phyloP scores from a whole-genome alignment of 2,113 vertebrate species.

The Lepisosteus oculatus region DNA sequence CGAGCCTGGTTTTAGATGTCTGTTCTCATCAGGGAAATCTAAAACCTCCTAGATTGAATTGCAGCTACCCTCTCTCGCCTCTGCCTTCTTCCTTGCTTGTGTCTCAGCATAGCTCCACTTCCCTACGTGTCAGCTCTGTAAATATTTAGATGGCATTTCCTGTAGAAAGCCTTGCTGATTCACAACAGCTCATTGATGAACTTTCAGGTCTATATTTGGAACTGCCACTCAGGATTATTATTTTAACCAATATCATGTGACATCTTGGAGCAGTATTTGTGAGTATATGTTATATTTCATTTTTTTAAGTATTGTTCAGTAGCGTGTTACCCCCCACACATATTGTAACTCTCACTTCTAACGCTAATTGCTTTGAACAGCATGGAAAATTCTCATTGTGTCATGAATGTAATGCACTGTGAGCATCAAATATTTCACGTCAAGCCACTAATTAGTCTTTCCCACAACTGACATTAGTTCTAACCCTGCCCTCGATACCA shows the following conservation, averaged over 20 bases:
- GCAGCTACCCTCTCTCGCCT: neutral
- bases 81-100: neutral
- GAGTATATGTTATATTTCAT: too few species aligned
- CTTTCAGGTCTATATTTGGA: neutral
- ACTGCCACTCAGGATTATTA: too few species aligned
- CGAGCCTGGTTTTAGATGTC: constrained; percentile 4
- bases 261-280: too few species aligned
- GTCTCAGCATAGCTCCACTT: neutral
- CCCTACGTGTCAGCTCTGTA: neutral
- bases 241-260: too few species aligned
- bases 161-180: neutral
- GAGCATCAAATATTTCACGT: neutral
- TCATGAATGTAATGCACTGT: neutral
- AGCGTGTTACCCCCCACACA: too few species aligned
- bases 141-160: neutral
- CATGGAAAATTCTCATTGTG: constrained; percentile 2
- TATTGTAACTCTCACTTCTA: neutral
- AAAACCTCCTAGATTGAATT: neutral
- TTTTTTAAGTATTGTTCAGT: too few species aligned
- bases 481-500: neutral
- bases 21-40: neutral
- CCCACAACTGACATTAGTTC: neutral
- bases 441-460: neutral
- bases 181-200: neutral
- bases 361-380: neutral